Percentiles rank a stretch among this genome's conserved stretches.
phyloP scores from a whole-genome alignment of 2,888 invertebrate genomes.

The Ectemnius lituratus region DNA sequence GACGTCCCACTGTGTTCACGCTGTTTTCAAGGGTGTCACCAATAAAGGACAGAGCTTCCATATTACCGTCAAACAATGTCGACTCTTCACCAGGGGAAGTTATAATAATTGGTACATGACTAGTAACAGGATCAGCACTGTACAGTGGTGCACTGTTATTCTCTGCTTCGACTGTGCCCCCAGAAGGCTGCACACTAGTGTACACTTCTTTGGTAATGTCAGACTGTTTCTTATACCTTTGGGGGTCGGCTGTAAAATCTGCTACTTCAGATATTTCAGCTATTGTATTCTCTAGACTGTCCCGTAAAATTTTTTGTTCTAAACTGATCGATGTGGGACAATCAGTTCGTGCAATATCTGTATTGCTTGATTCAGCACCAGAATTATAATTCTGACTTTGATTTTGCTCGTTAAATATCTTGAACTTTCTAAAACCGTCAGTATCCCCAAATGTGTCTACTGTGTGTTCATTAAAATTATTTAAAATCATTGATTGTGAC shows the following conservation, averaged over 20 bases:
- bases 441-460: conserved; percentile 56
- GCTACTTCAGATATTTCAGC: conserved; percentile 64
- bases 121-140: conserved; percentile 52
- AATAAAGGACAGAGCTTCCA: conserved; percentile 58
- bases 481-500: conserved; percentile 48
- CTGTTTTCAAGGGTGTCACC: conserved; percentile 43
- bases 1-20: conserved; percentile 30
- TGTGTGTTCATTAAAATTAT: conserved; percentile 50
- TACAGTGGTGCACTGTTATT: conserved; percentile 46
- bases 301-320: conserved; percentile 70
- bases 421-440: conserved; percentile 58
- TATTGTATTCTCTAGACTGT: conserved; percentile 68
- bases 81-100: conserved; percentile 43
- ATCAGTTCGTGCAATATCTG: conserved; percentile 6
- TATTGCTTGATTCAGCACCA: conserved; percentile 11
- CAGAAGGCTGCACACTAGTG: not conserved
- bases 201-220: conserved; percentile 40
- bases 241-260: conserved; percentile 38
- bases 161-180: conserved; percentile 38
- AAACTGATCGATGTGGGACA: conserved; percentile 45
- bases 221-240: conserved; percentile 46
- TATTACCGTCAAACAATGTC: conserved; percentile 59
- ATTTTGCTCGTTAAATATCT: conserved; percentile 54
- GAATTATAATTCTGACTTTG: conserved; percentile 31
- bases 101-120: conserved; percentile 59